Base-by-base conservation (phyloP, 92 coral and sea anemone genomes). In the Paragorgia papillata region DNA sequence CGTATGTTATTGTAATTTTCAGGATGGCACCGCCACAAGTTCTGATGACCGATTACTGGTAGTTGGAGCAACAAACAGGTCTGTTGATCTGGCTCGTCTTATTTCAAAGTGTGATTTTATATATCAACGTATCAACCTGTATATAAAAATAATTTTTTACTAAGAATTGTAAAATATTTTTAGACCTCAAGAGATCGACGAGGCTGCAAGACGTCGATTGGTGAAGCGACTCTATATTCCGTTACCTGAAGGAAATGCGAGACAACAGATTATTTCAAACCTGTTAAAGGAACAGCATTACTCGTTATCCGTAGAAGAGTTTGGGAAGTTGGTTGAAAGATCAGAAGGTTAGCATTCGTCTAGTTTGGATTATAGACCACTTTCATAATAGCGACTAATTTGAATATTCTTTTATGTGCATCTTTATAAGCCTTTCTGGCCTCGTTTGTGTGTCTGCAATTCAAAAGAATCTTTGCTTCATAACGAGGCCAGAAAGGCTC, bases 1-100 rank as follows among this genome's bases (percentile, higher is more conserved):
- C n/a, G n/a, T n/a, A n/a, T n/a, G n/a, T n/a, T 20, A 13, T 9
- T 33, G 8, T 33, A 31, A 31, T 24, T 69, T 34, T 66, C 33
- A 90, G 97, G 98, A 94, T 83, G 98, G 98, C 1, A 92, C 98
- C 46, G 87, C 98, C 18, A 91, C 98, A 7, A 89, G 79, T 49
- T 84, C 97, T 56, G 97, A 94, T 76, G 98, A 94, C 25, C 80
- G 97, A 40, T 79, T 94, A 15, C 89, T 94, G 2, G 95, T 94
- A 14, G 97, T 94, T 66, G 98, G 98, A 62, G 98, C 98, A 20
- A 94, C 98, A 26, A 94, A 94, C 81, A 81, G 98, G 98, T 91
- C 39, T 39, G 81, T 27, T 0, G 17, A 24, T 18, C 57, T 9
- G n/a, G n/a, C n/a, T n/a, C n/a, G n/a, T n/a, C n/a, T n/a, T n/a